Evolutionary conservation across 2,113 vertebrate species (phyloP).

Genomic region (Prionailurus viverrinus): DNA sequence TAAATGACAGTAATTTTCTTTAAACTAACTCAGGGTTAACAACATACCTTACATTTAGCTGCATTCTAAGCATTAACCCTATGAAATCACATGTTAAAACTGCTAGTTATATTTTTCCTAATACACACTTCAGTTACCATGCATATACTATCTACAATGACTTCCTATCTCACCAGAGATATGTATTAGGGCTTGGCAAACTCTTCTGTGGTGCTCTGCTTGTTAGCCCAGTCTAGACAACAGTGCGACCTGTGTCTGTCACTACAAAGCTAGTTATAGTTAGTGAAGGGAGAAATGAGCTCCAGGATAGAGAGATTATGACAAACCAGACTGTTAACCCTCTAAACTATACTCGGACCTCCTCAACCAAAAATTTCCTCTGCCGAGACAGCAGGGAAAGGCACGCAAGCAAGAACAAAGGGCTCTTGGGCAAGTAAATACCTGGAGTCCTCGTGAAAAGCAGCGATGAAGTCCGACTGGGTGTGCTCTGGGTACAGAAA

Average conservation of each 20-base stretch:
- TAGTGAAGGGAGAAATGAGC: not conserved
- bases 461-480: conserved; percentile 95
- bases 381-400: not conserved
- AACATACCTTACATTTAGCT: not conserved
- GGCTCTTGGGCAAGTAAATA: conserved; percentile 69
- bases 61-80: not conserved
- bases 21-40: not conserved
- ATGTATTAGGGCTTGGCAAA: not conserved
- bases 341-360: not conserved
- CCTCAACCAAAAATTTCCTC: not conserved
- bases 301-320: not conserved
- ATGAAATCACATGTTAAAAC: conserved; percentile 20
- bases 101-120: conserved; percentile 3
- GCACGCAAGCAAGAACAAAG: not conserved
- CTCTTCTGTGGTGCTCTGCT: too few species aligned
- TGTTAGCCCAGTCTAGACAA: not conserved
- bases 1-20: not conserved
- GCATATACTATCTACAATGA: not conserved
- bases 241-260: not conserved
- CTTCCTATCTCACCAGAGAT: not conserved
- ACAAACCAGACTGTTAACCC: not conserved
- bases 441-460: conserved; percentile 94
- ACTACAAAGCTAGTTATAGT: not conserved
- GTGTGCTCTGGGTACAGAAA: conserved; percentile 96
- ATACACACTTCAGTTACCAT: not conserved